phyloP scores from a whole-genome alignment of 2,113 vertebrate species.

The Triplophysa dalaica region DNA sequence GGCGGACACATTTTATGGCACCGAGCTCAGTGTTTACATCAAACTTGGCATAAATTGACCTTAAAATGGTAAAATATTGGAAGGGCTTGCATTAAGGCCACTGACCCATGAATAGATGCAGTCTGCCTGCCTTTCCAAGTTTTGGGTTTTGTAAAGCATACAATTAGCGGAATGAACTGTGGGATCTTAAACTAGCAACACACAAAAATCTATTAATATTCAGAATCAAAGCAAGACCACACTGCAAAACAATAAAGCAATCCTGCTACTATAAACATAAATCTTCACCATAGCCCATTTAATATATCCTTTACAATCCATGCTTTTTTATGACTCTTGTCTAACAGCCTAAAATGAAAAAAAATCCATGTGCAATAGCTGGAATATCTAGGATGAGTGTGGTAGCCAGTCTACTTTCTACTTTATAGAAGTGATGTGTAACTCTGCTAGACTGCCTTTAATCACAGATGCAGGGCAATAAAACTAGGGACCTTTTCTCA shows the following conservation, averaged over 20 bases:
- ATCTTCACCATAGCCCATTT: conserved; percentile 62
- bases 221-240: conserved; percentile 58
- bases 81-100: neutral
- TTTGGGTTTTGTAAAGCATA: conserved; percentile 57
- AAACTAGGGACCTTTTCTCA: conserved; percentile 58
- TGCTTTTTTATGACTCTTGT: conserved; percentile 50
- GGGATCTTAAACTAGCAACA: conserved; percentile 53
- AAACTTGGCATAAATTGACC: neutral
- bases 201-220: conserved; percentile 63
- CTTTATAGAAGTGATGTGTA: conserved; percentile 31
- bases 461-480: conserved; percentile 54
- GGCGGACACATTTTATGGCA: neutral
- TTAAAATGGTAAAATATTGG: neutral
- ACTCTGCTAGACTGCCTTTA: conserved; percentile 23
- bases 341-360: conserved; percentile 49
- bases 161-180: conserved; percentile 65
- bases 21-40: neutral
- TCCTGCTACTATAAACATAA: conserved; percentile 57
- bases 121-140: conserved; percentile 52
- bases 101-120: neutral
- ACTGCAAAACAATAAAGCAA: conserved; percentile 57
- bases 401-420: neutral
- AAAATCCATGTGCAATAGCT: conserved; percentile 42
- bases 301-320: conserved; percentile 51
- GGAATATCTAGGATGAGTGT: neutral